Evolutionary conservation across 2,888 invertebrate genomes (phyloP).

Genomic region (Torymus tubicola): DNA sequence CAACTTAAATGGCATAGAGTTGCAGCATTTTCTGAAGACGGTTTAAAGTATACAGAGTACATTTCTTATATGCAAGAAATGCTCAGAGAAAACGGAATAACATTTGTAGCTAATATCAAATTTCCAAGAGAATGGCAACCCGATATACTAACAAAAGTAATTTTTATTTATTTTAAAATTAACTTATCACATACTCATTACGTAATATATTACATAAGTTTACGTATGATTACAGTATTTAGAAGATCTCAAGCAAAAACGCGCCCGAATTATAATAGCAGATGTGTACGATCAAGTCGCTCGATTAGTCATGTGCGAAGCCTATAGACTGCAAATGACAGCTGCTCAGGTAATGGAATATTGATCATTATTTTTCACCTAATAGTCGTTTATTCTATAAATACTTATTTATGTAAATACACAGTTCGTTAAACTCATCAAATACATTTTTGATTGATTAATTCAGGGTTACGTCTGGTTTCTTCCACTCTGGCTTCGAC

Average conservation of each 20-base stretch:
- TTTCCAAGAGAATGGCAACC: constrained; percentile 81
- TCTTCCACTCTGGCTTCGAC: constrained; percentile 85
- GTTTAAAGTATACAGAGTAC: constrained; percentile 88
- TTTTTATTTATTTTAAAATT: constrained; percentile 55
- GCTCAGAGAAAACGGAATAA: constrained; percentile 81
- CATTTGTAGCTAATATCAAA: constrained; percentile 83
- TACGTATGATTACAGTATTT: constrained; percentile 78
- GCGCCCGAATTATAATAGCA: constrained; percentile 87
- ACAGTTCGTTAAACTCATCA: no score
- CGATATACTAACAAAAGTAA: constrained; percentile 80
- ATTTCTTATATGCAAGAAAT: constrained; percentile 84
- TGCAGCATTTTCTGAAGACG: constrained; percentile 87
- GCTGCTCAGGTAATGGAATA: constrained; percentile 75
- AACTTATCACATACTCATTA: not conserved
- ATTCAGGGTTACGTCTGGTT: constrained; percentile 90
- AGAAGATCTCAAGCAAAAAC: constrained; percentile 81
- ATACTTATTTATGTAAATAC: no score
- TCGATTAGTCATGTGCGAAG: constrained; percentile 89
- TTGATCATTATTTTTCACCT: constrained; percentile 1
- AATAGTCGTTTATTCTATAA: no score
- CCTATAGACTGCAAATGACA: constrained; percentile 83
- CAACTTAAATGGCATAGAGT: constrained; percentile 83
- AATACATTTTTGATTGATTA: not conserved
- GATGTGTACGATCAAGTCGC: constrained; percentile 86
- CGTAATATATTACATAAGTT: not conserved